Evolutionary conservation across 35 echinoderm and acorn worm species (phyloP), one percentile per base, ranked within the genome.

Genomic region (Ophiothrix spiculata): DNA sequence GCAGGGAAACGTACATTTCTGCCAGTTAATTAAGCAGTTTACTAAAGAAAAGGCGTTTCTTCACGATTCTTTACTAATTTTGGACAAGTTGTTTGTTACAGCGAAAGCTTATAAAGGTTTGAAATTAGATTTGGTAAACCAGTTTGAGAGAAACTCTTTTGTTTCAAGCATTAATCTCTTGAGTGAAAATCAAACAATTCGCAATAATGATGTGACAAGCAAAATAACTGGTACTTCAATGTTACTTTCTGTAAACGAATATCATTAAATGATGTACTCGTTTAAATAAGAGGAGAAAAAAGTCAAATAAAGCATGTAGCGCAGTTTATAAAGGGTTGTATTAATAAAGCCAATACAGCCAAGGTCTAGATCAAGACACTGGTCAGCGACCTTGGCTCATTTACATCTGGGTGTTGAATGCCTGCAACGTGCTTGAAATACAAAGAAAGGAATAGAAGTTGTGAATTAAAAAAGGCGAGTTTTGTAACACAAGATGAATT

Each of bases 371-470:
- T 15, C 60, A 69, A 69, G 29, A 69, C 29, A 15, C 6, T n/a
- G 60, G 60, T 69, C 60, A 69, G 10, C 29, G 60, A 69, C 60
- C 60, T n/a, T 25, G 16, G 60, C 23, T 69, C 60, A 69, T 69
- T 69, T 69, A 69, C 60, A 28, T 2, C 60, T 69, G 60, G 60
- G 17, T 28, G 60, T 69, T 69, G n/a, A n/a, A n/a, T 69, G 60
- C 60, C 60, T 69, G 3, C 60, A 25, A 2, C 60, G 60, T 69
- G 60, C 60, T 69, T 25, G 60, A 69, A 69, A 69, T 69, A 69
- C 60, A 69, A 69, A 69, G 60, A 69, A 69, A 28, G 60, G 29
- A 69, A 69, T 69, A 69, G 29, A 69, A 69, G 60, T 69, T 15
- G 29, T 69, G 60, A 69, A 69, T 69, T 69, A 6, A 69, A n/a